phyloP scores from a whole-genome alignment of 1,140 invertebrate genomes.

The Calephelis nemesis region DNA sequence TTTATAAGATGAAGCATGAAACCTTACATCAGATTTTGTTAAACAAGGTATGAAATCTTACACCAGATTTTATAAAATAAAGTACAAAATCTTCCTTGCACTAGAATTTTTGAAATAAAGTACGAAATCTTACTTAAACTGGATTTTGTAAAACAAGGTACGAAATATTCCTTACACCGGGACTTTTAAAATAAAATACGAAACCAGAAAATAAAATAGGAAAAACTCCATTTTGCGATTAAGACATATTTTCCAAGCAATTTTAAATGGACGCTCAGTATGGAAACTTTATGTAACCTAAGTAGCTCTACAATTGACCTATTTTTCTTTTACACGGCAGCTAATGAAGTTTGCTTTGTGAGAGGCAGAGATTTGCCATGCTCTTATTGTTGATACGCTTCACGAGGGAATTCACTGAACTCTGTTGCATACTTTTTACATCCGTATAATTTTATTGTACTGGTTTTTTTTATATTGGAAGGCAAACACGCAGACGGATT shows the following conservation, averaged over 20 bases:
- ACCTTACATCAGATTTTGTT: too few species aligned
- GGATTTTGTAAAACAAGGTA: too few species aligned
- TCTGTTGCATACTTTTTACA: not conserved
- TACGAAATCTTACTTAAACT: too few species aligned
- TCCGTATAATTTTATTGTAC: not conserved
- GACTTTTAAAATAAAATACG: too few species aligned
- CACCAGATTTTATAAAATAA: too few species aligned
- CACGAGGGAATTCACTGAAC: not conserved
- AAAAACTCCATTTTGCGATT: not conserved
- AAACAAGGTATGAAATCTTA: too few species aligned
- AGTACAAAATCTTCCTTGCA: too few species aligned
- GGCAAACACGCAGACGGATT: too few species aligned
- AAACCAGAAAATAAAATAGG: too few species aligned
- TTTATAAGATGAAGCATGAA: too few species aligned
- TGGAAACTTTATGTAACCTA: slow-evolving; percentile 1
- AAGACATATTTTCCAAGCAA: slow-evolving; percentile 1
- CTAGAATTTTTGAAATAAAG: too few species aligned
- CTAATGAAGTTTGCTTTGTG: slow-evolving; percentile 16
- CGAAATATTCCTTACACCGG: too few species aligned
- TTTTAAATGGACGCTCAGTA: slow-evolving; percentile 5
- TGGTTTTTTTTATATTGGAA: not conserved
- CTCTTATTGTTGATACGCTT: slow-evolving; percentile 11
- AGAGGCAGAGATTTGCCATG: not conserved
- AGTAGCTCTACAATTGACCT: slow-evolving; percentile 13
- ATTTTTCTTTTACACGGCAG: slow-evolving; percentile 6